Conservation (phyloP, 2,888 invertebrate species). For the Phanerotoma sp. region DNA sequence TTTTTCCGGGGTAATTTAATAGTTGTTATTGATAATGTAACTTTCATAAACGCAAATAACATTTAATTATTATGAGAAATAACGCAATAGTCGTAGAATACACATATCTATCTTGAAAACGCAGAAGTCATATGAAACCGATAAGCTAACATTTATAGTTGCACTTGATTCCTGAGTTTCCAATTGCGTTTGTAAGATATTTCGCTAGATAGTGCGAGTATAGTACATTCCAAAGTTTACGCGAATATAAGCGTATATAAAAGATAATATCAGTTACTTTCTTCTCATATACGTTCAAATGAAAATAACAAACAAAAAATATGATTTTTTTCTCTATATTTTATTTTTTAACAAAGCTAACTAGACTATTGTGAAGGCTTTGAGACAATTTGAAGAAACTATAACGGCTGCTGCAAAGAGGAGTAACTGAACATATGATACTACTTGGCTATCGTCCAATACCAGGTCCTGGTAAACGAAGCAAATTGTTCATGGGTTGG, state of each 20-base stretch:
- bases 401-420: conserved; percentile 30
- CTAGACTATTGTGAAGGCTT: conserved; percentile 17
- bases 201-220: background rate
- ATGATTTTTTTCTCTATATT: background rate
- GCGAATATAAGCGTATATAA: background rate
- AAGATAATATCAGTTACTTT: too few relatives aligned
- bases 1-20: too few relatives aligned
- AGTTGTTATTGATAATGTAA: too few relatives aligned
- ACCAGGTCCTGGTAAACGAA: conserved; percentile 47
- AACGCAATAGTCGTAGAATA: too few relatives aligned
- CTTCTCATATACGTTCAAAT: too few relatives aligned
- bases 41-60: too few relatives aligned
- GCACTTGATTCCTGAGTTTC: conserved; percentile 30
- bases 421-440: conserved; percentile 27
- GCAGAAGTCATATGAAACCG: conserved; percentile 2
- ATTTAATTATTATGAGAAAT: too few relatives aligned
- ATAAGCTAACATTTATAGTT: conserved; percentile 27
- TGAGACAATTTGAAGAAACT: conserved; percentile 32
- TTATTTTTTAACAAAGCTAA: background rate
- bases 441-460: conserved; percentile 33
- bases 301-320: background rate
- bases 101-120: background rate
- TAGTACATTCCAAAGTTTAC: background rate
- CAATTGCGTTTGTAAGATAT: conserved; percentile 26
- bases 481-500: conserved; percentile 42